Evolutionary conservation across 2,797 vertebrate species (phyloP).

Genomic region (Erethizon dorsatum): DNA sequence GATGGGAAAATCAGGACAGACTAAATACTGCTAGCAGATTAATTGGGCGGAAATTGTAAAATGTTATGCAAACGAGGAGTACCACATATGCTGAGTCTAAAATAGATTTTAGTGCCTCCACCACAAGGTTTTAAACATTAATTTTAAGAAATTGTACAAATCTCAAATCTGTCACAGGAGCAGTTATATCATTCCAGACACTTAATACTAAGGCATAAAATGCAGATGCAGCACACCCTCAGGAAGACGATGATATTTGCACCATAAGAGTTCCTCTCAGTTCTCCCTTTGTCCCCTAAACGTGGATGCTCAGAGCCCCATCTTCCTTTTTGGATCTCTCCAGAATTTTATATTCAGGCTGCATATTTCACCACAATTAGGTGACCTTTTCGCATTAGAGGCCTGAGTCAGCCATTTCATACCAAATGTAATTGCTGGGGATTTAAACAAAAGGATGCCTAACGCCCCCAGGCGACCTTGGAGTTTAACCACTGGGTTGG

Average conservation of each 20-base stretch:
- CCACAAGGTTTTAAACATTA: neutral
- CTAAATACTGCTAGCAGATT: slow-evolving; percentile 45
- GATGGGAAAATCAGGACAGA: neutral
- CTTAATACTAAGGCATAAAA: neutral
- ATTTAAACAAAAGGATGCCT: slow-evolving; percentile 78
- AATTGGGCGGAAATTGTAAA: slow-evolving; percentile 39
- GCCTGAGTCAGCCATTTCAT: slow-evolving; percentile 69
- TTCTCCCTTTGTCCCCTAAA: neutral
- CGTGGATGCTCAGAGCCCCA: neutral
- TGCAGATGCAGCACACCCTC: neutral
- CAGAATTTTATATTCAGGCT: slow-evolving; percentile 67
- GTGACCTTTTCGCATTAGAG: slow-evolving; percentile 55
- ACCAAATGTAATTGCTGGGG: slow-evolving; percentile 69
- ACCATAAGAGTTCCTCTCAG: too few species aligned
- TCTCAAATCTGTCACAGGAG: neutral
- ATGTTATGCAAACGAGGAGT: slow-evolving; percentile 15
- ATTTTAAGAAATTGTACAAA: slow-evolving; percentile 54
- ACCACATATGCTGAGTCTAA: neutral
- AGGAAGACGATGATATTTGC: neutral
- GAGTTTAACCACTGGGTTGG: slow-evolving; percentile 74
- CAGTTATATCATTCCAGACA: neutral
- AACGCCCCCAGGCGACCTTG: slow-evolving; percentile 42
- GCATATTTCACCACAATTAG: slow-evolving; percentile 40
- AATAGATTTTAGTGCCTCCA: neutral
- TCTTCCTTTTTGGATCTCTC: neutral